Percentiles rank a stretch among this genome's conserved stretches.
Conservation (phyloP, 2,888 invertebrate species). For the Drosophila greeni region DNA sequence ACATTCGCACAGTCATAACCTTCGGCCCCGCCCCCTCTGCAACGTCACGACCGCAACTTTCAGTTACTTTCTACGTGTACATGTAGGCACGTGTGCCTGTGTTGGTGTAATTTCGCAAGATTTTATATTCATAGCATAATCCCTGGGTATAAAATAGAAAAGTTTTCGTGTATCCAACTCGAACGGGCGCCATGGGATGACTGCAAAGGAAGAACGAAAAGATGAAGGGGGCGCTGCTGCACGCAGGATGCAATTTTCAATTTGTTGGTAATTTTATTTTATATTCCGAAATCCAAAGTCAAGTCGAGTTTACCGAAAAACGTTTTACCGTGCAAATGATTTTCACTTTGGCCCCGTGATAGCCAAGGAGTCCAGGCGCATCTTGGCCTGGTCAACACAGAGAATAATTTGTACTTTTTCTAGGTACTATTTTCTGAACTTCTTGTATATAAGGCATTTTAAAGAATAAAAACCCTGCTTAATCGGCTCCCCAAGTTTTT, state of each 20-base stretch:
- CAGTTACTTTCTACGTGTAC: constrained; percentile 47
- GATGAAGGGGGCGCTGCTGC: constrained; percentile 28
- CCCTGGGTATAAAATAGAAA: constrained; percentile 69
- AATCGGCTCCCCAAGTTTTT: too few relatives aligned
- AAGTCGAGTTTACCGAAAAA: constrained; percentile 72
- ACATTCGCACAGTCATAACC: constrained; percentile 56
- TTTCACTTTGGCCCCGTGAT: constrained; percentile 55
- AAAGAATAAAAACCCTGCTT: too few relatives aligned
- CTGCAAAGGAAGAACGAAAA: constrained; percentile 2
- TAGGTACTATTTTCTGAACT: background rate
- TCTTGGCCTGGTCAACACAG: constrained; percentile 14
- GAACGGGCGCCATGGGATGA: constrained; percentile 4
- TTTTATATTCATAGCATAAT: constrained; percentile 73
- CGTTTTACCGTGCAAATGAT: constrained; percentile 73
- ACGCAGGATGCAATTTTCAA: constrained; percentile 73
- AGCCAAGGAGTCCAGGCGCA: constrained; percentile 16
- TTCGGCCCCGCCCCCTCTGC: constrained; percentile 46
- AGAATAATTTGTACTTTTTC: background rate
- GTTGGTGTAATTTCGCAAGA: constrained; percentile 66
- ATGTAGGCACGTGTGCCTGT: constrained; percentile 33
- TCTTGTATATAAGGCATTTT: too few relatives aligned
- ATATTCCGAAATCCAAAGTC: constrained; percentile 71
- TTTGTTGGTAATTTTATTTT: constrained; percentile 73
- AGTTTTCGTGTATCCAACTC: constrained; percentile 56
- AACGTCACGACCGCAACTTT: constrained; percentile 63